Evolutionary conservation across 2,113 vertebrate genomes (phyloP).

Genomic region (Epinephelus lanceolatus): DNA sequence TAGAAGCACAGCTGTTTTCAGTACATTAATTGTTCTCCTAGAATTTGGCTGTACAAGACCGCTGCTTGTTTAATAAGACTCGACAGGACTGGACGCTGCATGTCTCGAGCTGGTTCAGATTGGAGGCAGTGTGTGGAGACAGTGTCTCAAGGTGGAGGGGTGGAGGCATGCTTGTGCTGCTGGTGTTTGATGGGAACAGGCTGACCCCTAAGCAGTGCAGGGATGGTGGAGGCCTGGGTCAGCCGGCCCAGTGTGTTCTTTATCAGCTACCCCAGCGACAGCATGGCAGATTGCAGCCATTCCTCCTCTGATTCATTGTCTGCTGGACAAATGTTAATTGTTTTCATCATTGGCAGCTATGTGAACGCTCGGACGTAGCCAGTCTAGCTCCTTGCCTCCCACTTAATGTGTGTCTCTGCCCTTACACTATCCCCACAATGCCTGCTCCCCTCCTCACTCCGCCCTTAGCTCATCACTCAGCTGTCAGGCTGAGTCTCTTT

Average conservation of each 20-base stretch:
- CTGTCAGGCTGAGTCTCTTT: slow-evolving; percentile 59
- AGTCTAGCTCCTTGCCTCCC: slow-evolving; percentile 85
- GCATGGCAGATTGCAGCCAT: slow-evolving; percentile 90
- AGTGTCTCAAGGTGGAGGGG: slow-evolving; percentile 59
- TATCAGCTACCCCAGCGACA: slow-evolving; percentile 83
- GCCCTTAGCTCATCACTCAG: slow-evolving; percentile 62
- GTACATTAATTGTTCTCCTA: neutral
- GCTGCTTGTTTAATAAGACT: slow-evolving; percentile 4
- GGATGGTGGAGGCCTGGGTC: slow-evolving; percentile 80
- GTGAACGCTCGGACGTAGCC: slow-evolving; percentile 78
- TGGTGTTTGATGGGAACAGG: slow-evolving; percentile 86
- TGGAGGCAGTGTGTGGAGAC: slow-evolving; percentile 41
- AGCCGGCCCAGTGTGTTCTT: slow-evolving; percentile 86
- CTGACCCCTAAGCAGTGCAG: slow-evolving; percentile 85
- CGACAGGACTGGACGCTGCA: neutral
- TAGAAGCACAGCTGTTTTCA: neutral
- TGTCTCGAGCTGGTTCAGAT: slow-evolving; percentile 29
- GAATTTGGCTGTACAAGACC: neutral
- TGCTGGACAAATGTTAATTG: slow-evolving; percentile 94
- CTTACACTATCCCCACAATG: slow-evolving; percentile 69
- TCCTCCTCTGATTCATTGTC: slow-evolving; percentile 93
- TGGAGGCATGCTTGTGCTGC: slow-evolving; percentile 43
- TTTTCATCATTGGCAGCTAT: slow-evolving; percentile 89
- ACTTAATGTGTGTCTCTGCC: slow-evolving; percentile 79
- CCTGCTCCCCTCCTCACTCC: slow-evolving; percentile 63